phyloP scores from a whole-genome alignment of 2,888 invertebrate genomes.

The Octonoba sinensis region DNA sequence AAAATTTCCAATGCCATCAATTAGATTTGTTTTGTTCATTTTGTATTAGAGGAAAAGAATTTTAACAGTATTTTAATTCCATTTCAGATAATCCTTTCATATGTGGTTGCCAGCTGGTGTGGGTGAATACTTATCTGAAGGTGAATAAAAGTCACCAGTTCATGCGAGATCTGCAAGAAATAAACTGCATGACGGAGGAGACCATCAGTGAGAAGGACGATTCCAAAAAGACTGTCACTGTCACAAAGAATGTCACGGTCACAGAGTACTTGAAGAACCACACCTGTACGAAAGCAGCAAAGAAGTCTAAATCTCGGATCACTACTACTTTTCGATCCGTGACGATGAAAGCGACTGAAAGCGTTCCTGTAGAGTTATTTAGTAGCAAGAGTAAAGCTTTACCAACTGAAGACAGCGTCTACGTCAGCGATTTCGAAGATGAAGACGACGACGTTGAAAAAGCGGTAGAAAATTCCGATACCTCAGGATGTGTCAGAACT shows the following conservation, averaged over 20 bases:
- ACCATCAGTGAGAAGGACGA: slow-evolving; percentile 23
- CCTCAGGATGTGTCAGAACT: not conserved
- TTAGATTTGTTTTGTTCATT: too few species aligned
- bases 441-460: not conserved
- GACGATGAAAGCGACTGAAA: not conserved
- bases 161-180: slow-evolving; percentile 17
- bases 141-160: slow-evolving; percentile 32
- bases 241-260: not conserved
- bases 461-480: too few species aligned
- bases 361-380: not conserved
- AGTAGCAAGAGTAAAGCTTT: not conserved
- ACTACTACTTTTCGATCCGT: not conserved
- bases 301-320: not conserved
- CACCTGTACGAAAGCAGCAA: not conserved
- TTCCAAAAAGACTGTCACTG: not conserved
- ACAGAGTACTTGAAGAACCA: not conserved
- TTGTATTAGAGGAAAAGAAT: not conserved
- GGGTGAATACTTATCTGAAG: slow-evolving; percentile 39
- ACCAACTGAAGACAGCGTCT: not conserved
- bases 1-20: too few species aligned
- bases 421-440: not conserved
- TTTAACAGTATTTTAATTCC: not conserved
- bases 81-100: slow-evolving; percentile 41
- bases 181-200: slow-evolving; percentile 26
- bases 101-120: slow-evolving; percentile 40